Base-by-base conservation (phyloP, 23 tunicate genomes). In the Phallusia fumigata region DNA sequence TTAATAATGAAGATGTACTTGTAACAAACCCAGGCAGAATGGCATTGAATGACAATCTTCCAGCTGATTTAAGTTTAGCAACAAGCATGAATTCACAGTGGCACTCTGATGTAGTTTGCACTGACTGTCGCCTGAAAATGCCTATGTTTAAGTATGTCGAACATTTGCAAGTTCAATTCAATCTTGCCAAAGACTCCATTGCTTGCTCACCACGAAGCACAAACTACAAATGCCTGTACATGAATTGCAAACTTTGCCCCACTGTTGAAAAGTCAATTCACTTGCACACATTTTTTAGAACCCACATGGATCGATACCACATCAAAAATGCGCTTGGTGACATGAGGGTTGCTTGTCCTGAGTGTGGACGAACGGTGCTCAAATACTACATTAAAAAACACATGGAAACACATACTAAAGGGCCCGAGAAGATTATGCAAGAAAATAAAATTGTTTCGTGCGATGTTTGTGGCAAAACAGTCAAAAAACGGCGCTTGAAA, bases 401-500 rank as follows among this genome's bases (percentile, higher is more conserved):
- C 78, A 36, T 69, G 40, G 50, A 73, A 30, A 51, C 10, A 1
- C 91, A 87, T 28, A 6, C 33, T 6, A 30, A 30, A 12, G 45
- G 53, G 21, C 35, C 72, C 8, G 73, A 51, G 16, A 28, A 36
- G 30, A 21, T 19, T 18, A 1, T 15, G 16, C 31, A 44, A 3
- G 65, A 36, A 26, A 40, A 24, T 36, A 24, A 21, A 31, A 81
- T 33, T 81, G 82, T 81, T 13, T 19, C 91, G 35, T 87, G 91
- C 52, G 91, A 87, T 50, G 40, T 87, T 3, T 87, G 91, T 76
- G 91, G 86, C 36, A 81, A 82, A 73, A 31, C 31, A 50, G 65
- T 87, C 0, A 52, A 31, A 28, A 87, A 81, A 32, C 50, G 64
- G 15, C 77, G 91, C 19, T 73, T 87, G 3, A 32, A 80, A 36